These are phyloP conservation scores for Salvelinus sp. DNA, from an alignment of 2,113 vertebrate species.

Conservation along the genomic window DNA sequence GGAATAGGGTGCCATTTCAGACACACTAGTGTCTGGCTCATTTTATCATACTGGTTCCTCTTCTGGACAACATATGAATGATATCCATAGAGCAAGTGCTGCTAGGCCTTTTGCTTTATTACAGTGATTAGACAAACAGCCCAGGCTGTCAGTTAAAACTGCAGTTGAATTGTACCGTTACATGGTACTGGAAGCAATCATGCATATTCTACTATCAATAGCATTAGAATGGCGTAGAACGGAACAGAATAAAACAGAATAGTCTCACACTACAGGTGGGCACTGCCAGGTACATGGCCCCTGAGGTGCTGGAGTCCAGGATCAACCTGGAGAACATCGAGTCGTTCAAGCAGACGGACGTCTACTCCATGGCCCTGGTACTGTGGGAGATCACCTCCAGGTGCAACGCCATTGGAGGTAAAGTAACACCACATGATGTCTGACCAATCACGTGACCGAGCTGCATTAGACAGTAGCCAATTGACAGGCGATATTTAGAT, in stretches of 20 bases:
- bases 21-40: not conserved
- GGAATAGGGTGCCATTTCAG: no score
- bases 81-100: slow-evolving; percentile 20
- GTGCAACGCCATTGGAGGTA: slow-evolving; percentile 90
- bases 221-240: no score
- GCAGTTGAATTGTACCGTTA: not conserved
- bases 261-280: slow-evolving; percentile 80
- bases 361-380: slow-evolving; percentile 97
- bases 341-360: slow-evolving; percentile 96
- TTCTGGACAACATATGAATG: slow-evolving; percentile 9
- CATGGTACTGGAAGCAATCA: slow-evolving; percentile 25
- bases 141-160: no score
- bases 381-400: slow-evolving; percentile 98
- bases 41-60: slow-evolving; percentile 4
- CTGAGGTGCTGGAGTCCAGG: slow-evolving; percentile 94
- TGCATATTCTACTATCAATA: slow-evolving; percentile 5
- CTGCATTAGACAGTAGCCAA: slow-evolving; percentile 12
- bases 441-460: not conserved
- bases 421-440: not conserved
- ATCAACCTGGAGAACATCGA: slow-evolving; percentile 97
- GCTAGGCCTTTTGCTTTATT: slow-evolving; percentile 35
- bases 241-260: slow-evolving; percentile 22
- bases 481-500: slow-evolving; percentile 35
- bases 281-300: slow-evolving; percentile 97
- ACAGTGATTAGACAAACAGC: slow-evolving; percentile 10